phyloP scores from a whole-genome alignment of 2,113 vertebrate genomes.

The Strix uralensis region DNA sequence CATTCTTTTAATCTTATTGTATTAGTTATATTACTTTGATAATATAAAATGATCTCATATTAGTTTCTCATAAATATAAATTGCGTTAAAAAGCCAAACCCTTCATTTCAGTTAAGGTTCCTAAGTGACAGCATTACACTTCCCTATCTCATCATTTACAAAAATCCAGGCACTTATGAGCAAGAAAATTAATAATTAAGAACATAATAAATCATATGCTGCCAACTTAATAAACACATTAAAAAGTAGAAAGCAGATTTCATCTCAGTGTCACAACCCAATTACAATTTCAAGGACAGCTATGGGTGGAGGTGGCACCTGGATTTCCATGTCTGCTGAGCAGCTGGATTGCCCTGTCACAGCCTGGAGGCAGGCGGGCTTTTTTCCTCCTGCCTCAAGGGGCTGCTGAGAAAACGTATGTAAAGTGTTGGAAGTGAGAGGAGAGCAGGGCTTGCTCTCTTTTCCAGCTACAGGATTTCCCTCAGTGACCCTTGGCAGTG shows the following conservation, averaged over 20 bases:
- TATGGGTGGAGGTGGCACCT: background rate
- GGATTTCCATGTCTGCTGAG: background rate
- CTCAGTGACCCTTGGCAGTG: accelerated
- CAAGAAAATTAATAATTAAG: constrained; percentile 50
- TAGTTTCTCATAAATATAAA: constrained; percentile 63
- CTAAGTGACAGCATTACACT: background rate
- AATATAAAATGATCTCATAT: constrained; percentile 15
- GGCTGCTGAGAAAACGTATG: background rate
- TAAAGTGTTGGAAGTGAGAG: background rate
- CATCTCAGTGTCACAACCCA: background rate
- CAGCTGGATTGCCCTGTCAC: background rate
- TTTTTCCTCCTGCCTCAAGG: background rate
- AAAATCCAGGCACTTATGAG: background rate
- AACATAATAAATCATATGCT: background rate
- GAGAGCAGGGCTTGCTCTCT: background rate
- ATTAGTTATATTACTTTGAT: constrained; percentile 3
- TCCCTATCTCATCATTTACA: background rate
- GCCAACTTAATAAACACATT: constrained; percentile 42
- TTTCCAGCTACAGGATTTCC: background rate
- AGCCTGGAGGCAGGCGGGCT: background rate
- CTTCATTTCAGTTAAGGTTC: background rate
- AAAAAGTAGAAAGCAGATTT: background rate
- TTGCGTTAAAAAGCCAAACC: constrained; percentile 28
- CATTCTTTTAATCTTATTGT: background rate
- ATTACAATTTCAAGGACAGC: background rate